Conservation (phyloP, 2,888 invertebrate species). For the Drosophila percnosoma region DNA sequence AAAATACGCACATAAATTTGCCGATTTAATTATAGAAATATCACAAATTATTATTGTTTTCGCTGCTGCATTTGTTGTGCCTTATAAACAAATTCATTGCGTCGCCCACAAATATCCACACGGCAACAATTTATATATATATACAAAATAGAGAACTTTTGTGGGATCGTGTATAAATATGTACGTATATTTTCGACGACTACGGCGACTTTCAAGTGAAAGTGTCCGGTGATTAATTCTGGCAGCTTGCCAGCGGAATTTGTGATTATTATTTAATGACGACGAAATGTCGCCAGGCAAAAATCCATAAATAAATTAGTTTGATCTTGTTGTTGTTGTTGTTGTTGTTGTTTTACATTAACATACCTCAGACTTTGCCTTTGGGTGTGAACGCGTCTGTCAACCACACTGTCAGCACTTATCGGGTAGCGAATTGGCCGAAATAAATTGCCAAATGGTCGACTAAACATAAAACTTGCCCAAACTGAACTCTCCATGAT, state of each 20-base stretch:
- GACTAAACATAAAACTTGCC: neutral
- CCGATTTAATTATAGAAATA: slow-evolving; percentile 34
- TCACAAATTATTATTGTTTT: slow-evolving; percentile 48
- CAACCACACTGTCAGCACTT: slow-evolving; percentile 49
- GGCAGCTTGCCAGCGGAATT: slow-evolving; percentile 82
- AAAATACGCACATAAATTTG: slow-evolving; percentile 45
- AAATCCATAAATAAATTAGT: slow-evolving; percentile 64
- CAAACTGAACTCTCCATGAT: neutral
- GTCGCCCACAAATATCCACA: slow-evolving; percentile 50
- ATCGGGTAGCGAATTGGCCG: slow-evolving; percentile 2
- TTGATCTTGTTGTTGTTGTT: slow-evolving; percentile 36
- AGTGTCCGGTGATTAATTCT: slow-evolving; percentile 83
- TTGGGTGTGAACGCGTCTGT: slow-evolving; percentile 46
- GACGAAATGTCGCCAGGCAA: slow-evolving; percentile 71
- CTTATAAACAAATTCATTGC: slow-evolving; percentile 50
- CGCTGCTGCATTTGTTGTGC: slow-evolving; percentile 31
- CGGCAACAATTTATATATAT: slow-evolving; percentile 35
- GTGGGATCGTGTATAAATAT: slow-evolving; percentile 1
- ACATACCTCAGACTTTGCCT: slow-evolving; percentile 56
- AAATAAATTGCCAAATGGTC: slow-evolving; percentile 9
- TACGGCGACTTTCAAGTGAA: slow-evolving; percentile 76
- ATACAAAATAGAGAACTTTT: slow-evolving; percentile 21
- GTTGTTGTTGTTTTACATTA: slow-evolving; percentile 59
- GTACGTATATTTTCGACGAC: slow-evolving; percentile 11
- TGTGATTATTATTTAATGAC: slow-evolving; percentile 77